Percentiles rank a stretch among this genome's conserved stretches.
Evolutionary conservation across 2,888 invertebrate species (phyloP).

Genomic region (Drosophila gaucha): DNA sequence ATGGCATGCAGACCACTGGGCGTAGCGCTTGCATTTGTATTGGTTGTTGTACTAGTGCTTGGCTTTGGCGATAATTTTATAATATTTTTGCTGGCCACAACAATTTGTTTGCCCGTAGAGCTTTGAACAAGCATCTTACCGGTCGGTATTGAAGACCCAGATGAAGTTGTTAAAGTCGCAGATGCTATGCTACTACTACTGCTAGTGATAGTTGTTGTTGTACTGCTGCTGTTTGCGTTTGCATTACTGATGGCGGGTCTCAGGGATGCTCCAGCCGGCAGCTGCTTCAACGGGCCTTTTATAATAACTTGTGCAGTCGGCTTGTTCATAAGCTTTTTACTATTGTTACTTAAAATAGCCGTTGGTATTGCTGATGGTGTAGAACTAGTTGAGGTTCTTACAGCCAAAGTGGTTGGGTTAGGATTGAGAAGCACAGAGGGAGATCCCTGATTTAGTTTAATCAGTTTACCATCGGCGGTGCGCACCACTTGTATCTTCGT

Average conservation of each 20-base stretch:
- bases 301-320: constrained; percentile 56
- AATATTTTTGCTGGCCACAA: constrained; percentile 81
- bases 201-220: constrained; percentile 11
- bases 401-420: constrained; percentile 34
- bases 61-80: constrained; percentile 82
- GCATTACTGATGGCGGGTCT: constrained; percentile 32
- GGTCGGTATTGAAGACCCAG: constrained; percentile 20
- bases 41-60: constrained; percentile 14
- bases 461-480: constrained; percentile 66
- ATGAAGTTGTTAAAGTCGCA: constrained; percentile 8
- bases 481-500: constrained; percentile 64
- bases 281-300: constrained; percentile 49
- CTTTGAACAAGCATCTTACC: constrained; percentile 78
- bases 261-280: constrained; percentile 28
- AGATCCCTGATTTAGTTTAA: constrained; percentile 59
- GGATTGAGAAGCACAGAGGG: constrained; percentile 56
- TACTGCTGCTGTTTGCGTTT: not conserved
- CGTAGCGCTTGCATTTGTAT: constrained; percentile 21
- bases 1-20: constrained; percentile 77
- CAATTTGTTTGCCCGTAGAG: constrained; percentile 77
- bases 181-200: constrained; percentile 7
- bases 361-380: constrained; percentile 9
- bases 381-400: constrained; percentile 4
- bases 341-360: constrained; percentile 9
- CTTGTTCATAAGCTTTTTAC: constrained; percentile 44